Evolutionary conservation across 1,140 invertebrate species (phyloP).

Genomic region (Drosophila yakuba): DNA sequence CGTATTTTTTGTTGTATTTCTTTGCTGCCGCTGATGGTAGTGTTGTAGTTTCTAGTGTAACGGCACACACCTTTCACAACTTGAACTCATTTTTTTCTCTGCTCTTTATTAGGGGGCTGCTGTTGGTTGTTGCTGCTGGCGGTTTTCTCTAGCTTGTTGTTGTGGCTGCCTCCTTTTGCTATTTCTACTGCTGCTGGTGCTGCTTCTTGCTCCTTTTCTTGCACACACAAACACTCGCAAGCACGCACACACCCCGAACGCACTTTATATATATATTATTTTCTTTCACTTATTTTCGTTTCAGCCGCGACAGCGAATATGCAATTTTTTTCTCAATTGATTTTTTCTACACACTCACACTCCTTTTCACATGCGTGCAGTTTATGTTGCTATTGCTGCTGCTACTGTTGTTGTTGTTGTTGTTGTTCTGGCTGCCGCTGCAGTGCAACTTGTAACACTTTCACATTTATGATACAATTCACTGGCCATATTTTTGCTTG

Average conservation of each 20-base stretch:
- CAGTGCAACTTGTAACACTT: slow-evolving; percentile 52
- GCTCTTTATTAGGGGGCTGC: slow-evolving; percentile 74
- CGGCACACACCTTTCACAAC: slow-evolving; percentile 84
- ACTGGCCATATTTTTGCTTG: slow-evolving; percentile 74
- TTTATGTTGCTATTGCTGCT: slow-evolving; percentile 19
- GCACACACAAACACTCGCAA: slow-evolving; percentile 32
- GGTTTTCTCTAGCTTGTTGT: slow-evolving; percentile 36
- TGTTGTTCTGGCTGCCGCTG: slow-evolving; percentile 28
- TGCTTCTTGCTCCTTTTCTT: slow-evolving; percentile 50
- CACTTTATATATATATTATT: slow-evolving; percentile 53
- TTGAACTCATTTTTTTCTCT: slow-evolving; percentile 81
- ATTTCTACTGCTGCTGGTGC: slow-evolving; percentile 61
- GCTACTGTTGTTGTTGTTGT: slow-evolving; percentile 12
- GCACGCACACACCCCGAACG: slow-evolving; percentile 51
- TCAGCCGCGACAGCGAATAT: slow-evolving; percentile 55
- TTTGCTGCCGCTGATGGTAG: slow-evolving; percentile 40
- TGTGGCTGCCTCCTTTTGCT: slow-evolving; percentile 73
- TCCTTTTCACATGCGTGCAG: slow-evolving; percentile 71
- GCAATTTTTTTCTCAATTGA: slow-evolving; percentile 74
- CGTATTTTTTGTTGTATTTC: slow-evolving; percentile 5
- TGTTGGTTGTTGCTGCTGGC: slow-evolving; percentile 41
- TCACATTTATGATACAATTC: slow-evolving; percentile 79
- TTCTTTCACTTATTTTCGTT: slow-evolving; percentile 71
- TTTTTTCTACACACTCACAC: slow-evolving; percentile 70
- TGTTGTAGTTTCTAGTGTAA: slow-evolving; percentile 56